Evolutionary conservation across 2,888 invertebrate genomes (phyloP).

Genomic region (Leptarthrus brevirostris): DNA sequence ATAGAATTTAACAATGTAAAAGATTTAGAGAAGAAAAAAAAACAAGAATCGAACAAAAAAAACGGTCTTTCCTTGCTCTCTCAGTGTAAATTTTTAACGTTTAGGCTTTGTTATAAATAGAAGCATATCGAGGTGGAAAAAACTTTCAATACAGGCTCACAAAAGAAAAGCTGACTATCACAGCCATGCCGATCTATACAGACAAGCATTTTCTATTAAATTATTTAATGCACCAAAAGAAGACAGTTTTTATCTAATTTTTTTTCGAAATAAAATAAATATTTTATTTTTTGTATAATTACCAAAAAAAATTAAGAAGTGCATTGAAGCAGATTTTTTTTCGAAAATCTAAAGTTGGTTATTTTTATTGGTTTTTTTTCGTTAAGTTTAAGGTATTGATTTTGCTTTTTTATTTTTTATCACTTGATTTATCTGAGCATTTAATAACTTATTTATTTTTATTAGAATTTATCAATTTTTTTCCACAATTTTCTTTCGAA

Average conservation of each 20-base stretch:
- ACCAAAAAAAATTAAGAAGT: conserved; percentile 6
- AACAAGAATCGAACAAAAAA: conserved; percentile 10
- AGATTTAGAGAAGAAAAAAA: conserved; percentile 29
- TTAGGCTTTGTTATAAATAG: conserved; percentile 54
- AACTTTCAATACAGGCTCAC: conserved; percentile 11
- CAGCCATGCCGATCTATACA: neutral
- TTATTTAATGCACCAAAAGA: neutral
- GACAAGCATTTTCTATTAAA: too few species aligned
- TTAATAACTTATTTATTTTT: conserved; percentile 1
- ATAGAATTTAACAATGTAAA: conserved; percentile 18
- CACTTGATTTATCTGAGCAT: neutral
- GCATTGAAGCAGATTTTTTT: conserved; percentile 21
- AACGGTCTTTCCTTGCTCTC: conserved; percentile 13
- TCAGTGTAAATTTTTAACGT: conserved; percentile 50
- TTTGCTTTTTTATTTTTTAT: too few species aligned
- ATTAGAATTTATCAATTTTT: conserved; percentile 17
- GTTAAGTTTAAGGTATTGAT: too few species aligned
- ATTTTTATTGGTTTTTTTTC: neutral
- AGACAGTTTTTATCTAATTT: conserved; percentile 22
- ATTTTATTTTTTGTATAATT: conserved; percentile 32
- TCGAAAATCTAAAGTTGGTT: too few species aligned
- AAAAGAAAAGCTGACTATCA: neutral
- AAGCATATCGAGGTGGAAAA: conserved; percentile 46
- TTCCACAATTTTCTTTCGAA: conserved; percentile 15
- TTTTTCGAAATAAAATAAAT: conserved; percentile 10